phyloP scores from a whole-genome alignment of 2,113 vertebrate species.

The Syrrhaptes paradoxus region DNA sequence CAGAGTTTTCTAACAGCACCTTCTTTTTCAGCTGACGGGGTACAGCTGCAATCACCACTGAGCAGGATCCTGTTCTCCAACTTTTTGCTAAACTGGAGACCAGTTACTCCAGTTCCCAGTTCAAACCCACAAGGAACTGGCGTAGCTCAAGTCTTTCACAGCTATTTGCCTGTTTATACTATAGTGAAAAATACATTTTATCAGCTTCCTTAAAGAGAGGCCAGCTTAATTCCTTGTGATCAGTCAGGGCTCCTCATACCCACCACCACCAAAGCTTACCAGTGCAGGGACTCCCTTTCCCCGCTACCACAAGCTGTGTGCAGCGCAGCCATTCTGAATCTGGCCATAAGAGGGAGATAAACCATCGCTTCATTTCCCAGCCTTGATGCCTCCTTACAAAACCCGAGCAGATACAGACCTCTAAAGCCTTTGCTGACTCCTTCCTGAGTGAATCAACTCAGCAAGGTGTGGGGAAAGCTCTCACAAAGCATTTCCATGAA shows the following conservation, averaged over 20 bases:
- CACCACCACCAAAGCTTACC: neutral
- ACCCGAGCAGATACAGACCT: neutral
- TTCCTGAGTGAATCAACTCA: neutral
- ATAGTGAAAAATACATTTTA: neutral
- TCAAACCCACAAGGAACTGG: neutral
- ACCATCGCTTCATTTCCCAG: constrained; percentile 19
- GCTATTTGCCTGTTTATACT: neutral
- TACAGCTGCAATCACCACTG: neutral
- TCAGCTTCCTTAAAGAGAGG: neutral
- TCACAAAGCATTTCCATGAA: neutral
- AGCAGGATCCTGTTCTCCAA: neutral
- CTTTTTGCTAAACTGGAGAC: neutral
- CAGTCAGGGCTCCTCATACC: neutral
- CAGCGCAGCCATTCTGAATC: neutral
- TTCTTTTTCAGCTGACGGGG: neutral
- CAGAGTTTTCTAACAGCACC: neutral
- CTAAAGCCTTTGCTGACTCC: neutral
- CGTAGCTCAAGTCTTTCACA: neutral
- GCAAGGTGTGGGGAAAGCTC: neutral
- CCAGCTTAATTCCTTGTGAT: neutral
- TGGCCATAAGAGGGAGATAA: constrained; percentile 64
- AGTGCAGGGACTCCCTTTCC: neutral
- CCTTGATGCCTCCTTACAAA: neutral
- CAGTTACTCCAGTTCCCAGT: neutral
- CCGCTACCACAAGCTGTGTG: neutral